phyloP scores from a whole-genome alignment of 2,113 vertebrate genomes.

The Oriolus oriolus region DNA sequence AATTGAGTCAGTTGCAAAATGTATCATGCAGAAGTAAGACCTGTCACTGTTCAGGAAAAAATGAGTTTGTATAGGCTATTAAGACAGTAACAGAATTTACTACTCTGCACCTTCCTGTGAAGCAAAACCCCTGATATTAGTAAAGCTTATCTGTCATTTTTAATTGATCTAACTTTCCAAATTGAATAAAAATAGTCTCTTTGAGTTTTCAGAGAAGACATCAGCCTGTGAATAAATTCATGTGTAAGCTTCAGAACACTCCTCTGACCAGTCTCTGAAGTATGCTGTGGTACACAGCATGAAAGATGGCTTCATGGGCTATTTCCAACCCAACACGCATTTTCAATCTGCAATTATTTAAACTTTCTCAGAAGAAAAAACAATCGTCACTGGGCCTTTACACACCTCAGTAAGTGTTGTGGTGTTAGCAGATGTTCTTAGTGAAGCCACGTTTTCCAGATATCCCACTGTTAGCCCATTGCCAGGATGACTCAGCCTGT shows the following conservation, averaged over 20 bases:
- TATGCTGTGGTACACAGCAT: neutral
- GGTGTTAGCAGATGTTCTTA: slow-evolving; percentile 28
- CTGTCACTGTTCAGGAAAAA: neutral
- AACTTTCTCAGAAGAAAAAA: neutral
- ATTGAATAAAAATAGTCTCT: neutral
- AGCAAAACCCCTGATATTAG: neutral
- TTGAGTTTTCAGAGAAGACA: neutral
- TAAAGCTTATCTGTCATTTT: neutral
- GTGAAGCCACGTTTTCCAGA: slow-evolving; percentile 1
- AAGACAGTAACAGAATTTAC: neutral
- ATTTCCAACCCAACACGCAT: neutral
- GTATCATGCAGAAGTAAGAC: neutral
- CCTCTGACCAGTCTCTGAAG: neutral
- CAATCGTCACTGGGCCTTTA: neutral
- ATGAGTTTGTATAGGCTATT: neutral
- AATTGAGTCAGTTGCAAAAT: neutral
- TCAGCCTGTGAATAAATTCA: neutral
- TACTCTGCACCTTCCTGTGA: neutral
- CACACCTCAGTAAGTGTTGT: slow-evolving; percentile 1
- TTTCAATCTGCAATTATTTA: neutral
- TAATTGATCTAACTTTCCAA: neutral
- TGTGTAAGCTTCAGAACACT: neutral
- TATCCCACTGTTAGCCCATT: neutral
- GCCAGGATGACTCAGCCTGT: slow-evolving; percentile 45
- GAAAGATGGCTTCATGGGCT: slow-evolving; percentile 16